These are phyloP conservation scores for Palythoa caribaeorum DNA, from an alignment of 92 coral and sea anemone species.

Conservation along the genomic window DNA sequence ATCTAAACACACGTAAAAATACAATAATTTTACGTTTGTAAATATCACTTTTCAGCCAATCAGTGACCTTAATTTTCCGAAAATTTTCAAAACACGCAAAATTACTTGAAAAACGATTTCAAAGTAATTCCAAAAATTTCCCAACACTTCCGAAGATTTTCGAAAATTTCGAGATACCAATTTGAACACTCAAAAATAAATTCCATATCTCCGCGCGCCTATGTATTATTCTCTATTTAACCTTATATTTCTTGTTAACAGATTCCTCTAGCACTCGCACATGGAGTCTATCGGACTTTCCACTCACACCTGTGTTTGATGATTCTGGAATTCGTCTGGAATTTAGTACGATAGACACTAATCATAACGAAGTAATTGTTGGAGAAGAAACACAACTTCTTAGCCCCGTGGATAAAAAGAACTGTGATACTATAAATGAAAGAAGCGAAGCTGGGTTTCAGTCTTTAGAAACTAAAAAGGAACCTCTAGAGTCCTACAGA, in stretches of 20 bases:
- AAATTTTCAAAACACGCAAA: too few relatives aligned
- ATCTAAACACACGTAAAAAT: too few relatives aligned
- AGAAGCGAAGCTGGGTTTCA: background rate
- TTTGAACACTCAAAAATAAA: too few relatives aligned
- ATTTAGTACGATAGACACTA: slow-evolving; percentile 45
- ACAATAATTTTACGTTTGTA: too few relatives aligned
- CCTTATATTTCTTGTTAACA: background rate
- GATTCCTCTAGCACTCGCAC: slow-evolving; percentile 7
- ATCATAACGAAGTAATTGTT: background rate
- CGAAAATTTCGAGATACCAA: too few relatives aligned
- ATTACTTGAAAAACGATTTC: too few relatives aligned
- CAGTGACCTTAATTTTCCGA: too few relatives aligned
- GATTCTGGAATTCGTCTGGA: slow-evolving; percentile 90
- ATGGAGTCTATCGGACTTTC: slow-evolving; percentile 37
- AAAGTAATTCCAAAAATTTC: too few relatives aligned
- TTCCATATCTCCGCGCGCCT: too few relatives aligned
- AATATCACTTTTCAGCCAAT: too few relatives aligned
- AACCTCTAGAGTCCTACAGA: background rate
- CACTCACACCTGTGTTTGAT: slow-evolving; percentile 65
- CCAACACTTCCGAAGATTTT: too few relatives aligned
- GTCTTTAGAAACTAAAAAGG: background rate
- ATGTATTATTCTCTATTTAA: too few relatives aligned
- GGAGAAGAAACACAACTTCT: background rate
- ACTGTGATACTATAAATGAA: background rate
- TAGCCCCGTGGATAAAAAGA: background rate